Base-by-base conservation (phyloP, 1,140 invertebrate species). In the Hydropsyche tenuis region DNA sequence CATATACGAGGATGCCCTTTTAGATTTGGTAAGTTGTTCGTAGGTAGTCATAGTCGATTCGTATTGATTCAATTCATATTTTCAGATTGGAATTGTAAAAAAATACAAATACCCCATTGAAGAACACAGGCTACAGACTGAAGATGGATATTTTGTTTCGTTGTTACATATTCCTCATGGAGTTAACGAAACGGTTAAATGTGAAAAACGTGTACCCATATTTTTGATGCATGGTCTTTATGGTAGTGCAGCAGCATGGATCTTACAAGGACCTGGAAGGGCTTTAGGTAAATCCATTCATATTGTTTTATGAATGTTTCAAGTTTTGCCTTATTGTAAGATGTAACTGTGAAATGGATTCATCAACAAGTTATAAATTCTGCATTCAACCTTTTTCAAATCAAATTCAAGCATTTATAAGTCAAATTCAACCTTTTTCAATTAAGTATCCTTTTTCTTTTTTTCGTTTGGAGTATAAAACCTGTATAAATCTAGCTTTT, bases 181-280 rank as follows among this genome's bases (percentile, higher is more conserved):
- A 51, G 14, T 86, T 37, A 83, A 85, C 14, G 43, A 45, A 0
- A 78, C 87, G 81, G 80, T 22, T 45, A 37, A 37, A 37, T 37
- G 30, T 9, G 56, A 14, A 78, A 78, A 0, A 72, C 69, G 18
- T 37, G 48, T 12, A 7, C 23, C 73, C 0, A 85, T 88, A 0
- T 86, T 89, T 62, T 73, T 92, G n/a, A 89, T 91, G 84, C 91
- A 92, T 75, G 90, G 90, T 1, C 78, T 92, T 6, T 77, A 89
- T 25, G 86, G 85, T 1, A 87, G 86, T 9, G 88, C 89, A 1
- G 82, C 87, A 7, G 89, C 89, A 78, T 91, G 83, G 80, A 79
- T 90, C 0, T 62, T 88, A 0, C 87, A 85, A 79, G 84, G 86
- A 22, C 86, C 87, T 2, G 80, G 85, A 9, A 82, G 81, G 74